Base-by-base conservation (phyloP, 2,113 vertebrate species). In the Oryzias woworae region DNA sequence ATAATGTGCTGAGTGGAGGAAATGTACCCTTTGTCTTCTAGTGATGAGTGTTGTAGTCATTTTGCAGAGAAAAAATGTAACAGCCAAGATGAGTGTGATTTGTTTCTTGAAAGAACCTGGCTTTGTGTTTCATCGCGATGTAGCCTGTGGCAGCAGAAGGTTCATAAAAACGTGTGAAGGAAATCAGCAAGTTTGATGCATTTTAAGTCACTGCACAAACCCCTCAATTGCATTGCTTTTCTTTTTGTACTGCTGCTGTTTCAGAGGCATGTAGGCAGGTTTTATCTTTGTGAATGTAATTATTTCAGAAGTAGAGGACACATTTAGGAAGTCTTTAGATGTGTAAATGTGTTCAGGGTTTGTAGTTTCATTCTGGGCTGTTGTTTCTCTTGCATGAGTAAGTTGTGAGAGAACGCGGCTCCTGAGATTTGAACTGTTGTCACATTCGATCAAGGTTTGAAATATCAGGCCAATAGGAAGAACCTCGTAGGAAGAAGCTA, bases 371-470 rank as follows among this genome's bases (percentile, higher is more conserved):
- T 22, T 65, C 17, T 48, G 36, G 36, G 36, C 20, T 54, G 41
- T 31, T 62, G 24, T 52, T 46, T 66, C 0, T 66, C 36, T 31
- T 58, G 62, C 42, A 45, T 43, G 22, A 66, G 18, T 55, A 73
- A 60, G 31, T 66, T 77, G 54, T 36, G 23, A 53, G 48, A 58
- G 51, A 41, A 58, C 0, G 24, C 7, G 24, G 59, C 59, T 72
- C 53, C 55, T 17, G 59, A 52, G 62, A 77, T 56, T 67, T 69
- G 22, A 67, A 75, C 73, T 70, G 54, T 49, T 4, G 61, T 68
- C 79, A 77, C 59, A 69, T 75, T 77, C 43, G 54, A 80, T 85
- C 63, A 62, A 69, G 67, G 66, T 69, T 80, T 72, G 47, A 60
- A 76, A 71, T 53, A 81, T 57, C 51, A 58, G 63, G 20, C 61